Evolutionary conservation across 64 coral and sea anemone species (phyloP), one percentile per base, ranked within the genome.

Genomic region (Actinia tenebrosa): DNA sequence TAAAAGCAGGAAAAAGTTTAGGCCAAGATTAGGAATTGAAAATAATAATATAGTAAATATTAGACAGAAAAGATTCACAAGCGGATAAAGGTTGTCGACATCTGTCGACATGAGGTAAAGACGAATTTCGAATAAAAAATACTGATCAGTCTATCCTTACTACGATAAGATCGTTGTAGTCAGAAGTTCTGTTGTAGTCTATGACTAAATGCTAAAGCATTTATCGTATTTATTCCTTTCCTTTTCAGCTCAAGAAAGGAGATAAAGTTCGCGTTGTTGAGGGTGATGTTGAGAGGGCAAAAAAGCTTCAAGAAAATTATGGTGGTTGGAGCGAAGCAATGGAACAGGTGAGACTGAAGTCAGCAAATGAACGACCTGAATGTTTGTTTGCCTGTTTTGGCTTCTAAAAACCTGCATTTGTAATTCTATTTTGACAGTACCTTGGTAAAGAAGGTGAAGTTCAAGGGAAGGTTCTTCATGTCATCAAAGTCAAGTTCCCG

Each of bases 401-500:
- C 7, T 66, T 66, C 5, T 61, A 61, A 16, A 20, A 1, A 23
- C 7, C 23, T 10, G n/a, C 64, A 25, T 69, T 69, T 10, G 2
- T 6, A 69, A 4, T 75, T 75, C 11, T 10, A 13, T 75, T 75
- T 42, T 75, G 37, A 37, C 69, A 75, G 69, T 75, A 75, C 69
- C 69, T 75, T 75, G 69, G 69, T 75, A 27, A 42, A 75, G 11
- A 27, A 42, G 69, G 69, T 14, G 69, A 75, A 75, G 69, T 75
- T 30, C 69, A 75, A 13, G 27, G 69, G n/a, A 75, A 75, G 69
- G 69, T 75, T 15, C 69, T 75, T 30, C 69, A 75, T 25, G 69
- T 75, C 6, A 75, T 75, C 69, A 75, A 75, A 42, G 69, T 75
- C 23, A 75, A 75, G 69, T 75, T 75, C 69, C 69, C 69, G 69